Base-by-base conservation (phyloP, 2,113 vertebrate species). In the Tupaia chinensis region DNA sequence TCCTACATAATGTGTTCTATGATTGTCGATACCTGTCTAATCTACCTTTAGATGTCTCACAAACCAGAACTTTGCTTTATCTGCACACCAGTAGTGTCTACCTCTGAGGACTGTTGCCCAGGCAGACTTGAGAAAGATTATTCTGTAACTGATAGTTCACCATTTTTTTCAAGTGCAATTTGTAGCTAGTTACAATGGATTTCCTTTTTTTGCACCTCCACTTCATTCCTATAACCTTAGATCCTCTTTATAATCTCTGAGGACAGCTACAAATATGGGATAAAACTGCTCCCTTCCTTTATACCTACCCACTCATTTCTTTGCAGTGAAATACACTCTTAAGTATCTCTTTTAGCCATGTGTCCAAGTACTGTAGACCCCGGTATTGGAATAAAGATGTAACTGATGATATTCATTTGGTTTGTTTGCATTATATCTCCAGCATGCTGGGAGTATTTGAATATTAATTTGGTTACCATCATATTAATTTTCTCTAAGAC, bases 401-500 rank as follows among this genome's bases (percentile, higher is more conserved):
- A 29, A 54, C 7, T 23, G 63, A 54, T 23, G 70, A 54, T 68
- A 44, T 66, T 79, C 3, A 23, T 16, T 10, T 13, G 10, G 3
- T 76, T 70, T 29, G 54, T 60, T 89, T 80, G 34, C 3, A 34
- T 7, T 11, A 11, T 44, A 74, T 10, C 3, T 29, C 5, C 12
- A 81, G 23, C 17, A 20, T 58, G 10, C 61, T 74, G 70, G 74
- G 86, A 81, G 34, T n/a, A 58, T 44, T 69, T 69, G 34, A 44
- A 32, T 77, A 94, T 76, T 77, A 76, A 94, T 91, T 82, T n/a
- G 77, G 15, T 88, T 69, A 72, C 29, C 4, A 25, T 61, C 27
- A 44, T 58, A 72, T 93, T 77, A 60, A 87, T 91, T 89, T 89
- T 79, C 56, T 65, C 56, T 80, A 95, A 68, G 84, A 9, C 34